Conservation (phyloP, 1,140 invertebrate species). For the Limonius californicus region DNA sequence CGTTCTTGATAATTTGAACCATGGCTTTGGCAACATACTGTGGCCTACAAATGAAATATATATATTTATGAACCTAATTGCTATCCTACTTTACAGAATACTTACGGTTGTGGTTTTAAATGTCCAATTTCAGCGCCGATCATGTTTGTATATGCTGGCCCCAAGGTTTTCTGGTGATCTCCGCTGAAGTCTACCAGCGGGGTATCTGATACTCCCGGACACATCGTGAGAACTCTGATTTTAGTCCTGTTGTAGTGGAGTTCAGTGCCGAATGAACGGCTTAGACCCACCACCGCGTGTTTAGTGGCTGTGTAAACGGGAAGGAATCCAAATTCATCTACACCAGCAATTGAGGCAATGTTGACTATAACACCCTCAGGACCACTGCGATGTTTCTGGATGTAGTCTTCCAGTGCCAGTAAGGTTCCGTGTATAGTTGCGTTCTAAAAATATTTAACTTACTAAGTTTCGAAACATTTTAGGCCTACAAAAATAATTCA, state of each 20-base stretch:
- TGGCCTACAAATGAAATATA: not conserved
- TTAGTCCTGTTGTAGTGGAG: slow-evolving; percentile 34
- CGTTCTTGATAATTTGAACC: not conserved
- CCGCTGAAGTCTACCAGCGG: slow-evolving; percentile 19
- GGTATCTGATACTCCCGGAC: slow-evolving; percentile 41
- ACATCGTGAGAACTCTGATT: slow-evolving; percentile 40
- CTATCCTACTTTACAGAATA: not conserved
- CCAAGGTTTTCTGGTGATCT: slow-evolving; percentile 22
- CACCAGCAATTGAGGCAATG: slow-evolving; percentile 29
- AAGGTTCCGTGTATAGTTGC: slow-evolving; percentile 31
- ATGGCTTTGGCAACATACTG: not conserved
- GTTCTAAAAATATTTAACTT: slow-evolving; percentile 30
- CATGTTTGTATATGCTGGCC: slow-evolving; percentile 23
- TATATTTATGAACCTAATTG: not conserved
- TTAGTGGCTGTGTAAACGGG: slow-evolving; percentile 36
- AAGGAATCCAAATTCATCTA: slow-evolving; percentile 21
- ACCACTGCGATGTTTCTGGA: slow-evolving; percentile 29
- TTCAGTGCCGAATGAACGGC: slow-evolving; percentile 23
- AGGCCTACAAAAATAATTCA: too few species aligned
- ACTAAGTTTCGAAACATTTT: too few species aligned
- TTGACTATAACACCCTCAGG: slow-evolving; percentile 35
- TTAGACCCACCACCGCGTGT: slow-evolving; percentile 30
- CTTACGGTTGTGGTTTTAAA: slow-evolving; percentile 8
- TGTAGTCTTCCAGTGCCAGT: slow-evolving; percentile 35
- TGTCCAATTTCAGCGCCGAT: not conserved